A percentile compares a stretch with the other conserved stretches of the same genome.
Conservation (phyloP, 2,797 vertebrate species). For the Synaphobranchus kaupii region DNA sequence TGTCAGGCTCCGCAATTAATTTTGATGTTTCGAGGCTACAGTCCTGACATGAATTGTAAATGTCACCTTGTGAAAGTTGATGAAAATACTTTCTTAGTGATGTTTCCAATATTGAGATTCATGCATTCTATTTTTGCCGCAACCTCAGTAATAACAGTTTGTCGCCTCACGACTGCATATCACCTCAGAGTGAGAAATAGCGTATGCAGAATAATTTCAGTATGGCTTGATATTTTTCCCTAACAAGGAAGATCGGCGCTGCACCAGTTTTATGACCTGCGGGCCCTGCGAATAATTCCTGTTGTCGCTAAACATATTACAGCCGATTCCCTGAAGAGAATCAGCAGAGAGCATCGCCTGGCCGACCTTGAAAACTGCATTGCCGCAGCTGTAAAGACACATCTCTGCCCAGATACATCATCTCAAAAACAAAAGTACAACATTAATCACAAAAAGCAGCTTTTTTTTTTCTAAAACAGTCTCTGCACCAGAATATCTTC, state of each 20-base stretch:
- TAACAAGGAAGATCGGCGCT: slow-evolving; percentile 21
- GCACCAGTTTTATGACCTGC: slow-evolving; percentile 32
- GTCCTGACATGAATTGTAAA: slow-evolving; percentile 7
- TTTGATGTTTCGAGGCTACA: slow-evolving; percentile 18
- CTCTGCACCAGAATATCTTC: neutral
- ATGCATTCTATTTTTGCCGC: slow-evolving; percentile 27
- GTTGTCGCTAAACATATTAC: slow-evolving; percentile 38
- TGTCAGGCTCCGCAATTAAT: slow-evolving; percentile 6
- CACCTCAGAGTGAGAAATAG: slow-evolving; percentile 4
- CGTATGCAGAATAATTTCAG: slow-evolving; percentile 23
- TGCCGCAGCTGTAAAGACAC: slow-evolving; percentile 21
- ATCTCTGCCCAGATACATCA: slow-evolving; percentile 27
- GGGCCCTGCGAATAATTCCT: slow-evolving; percentile 33
- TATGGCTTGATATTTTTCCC: slow-evolving; percentile 30
- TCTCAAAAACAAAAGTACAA: slow-evolving; percentile 9
- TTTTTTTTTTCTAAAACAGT: neutral
- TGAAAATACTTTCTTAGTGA: neutral
- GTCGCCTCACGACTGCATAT: slow-evolving; percentile 3
- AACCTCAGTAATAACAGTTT: slow-evolving; percentile 14
- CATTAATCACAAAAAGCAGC: slow-evolving; percentile 1
- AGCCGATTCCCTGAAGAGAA: slow-evolving; percentile 30
- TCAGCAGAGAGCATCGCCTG: slow-evolving; percentile 26
- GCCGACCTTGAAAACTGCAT: slow-evolving; percentile 33
- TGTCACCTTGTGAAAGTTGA: slow-evolving; percentile 26
- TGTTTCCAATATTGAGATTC: neutral